These are phyloP conservation scores for Heliconius hewitsoni DNA, from an alignment of 1,140 invertebrate genomes.

Conservation along the genomic window DNA sequence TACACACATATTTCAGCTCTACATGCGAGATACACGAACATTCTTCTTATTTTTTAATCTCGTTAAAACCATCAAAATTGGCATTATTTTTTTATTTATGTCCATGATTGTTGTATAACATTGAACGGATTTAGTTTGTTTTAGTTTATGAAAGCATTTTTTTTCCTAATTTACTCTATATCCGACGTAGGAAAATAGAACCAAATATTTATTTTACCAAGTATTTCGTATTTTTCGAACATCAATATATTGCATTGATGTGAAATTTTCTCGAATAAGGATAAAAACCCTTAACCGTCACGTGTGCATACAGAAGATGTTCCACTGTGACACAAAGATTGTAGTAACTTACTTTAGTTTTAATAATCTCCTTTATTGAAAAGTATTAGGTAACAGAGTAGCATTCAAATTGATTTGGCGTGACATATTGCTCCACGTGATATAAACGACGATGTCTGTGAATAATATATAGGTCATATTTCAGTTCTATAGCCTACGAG, in stretches of 20 bases:
- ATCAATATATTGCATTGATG: too few species aligned
- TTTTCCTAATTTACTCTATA: too few species aligned
- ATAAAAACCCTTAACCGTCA: too few species aligned
- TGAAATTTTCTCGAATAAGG: too few species aligned
- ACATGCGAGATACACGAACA: slow-evolving; percentile 31
- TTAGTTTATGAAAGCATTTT: too few species aligned
- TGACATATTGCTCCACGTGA: not conserved
- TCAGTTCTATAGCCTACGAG: slow-evolving; percentile 33
- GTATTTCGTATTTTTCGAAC: too few species aligned
- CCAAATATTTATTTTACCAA: too few species aligned
- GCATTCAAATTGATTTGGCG: slow-evolving; percentile 5
- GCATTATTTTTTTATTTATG: not conserved
- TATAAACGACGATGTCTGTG: not conserved
- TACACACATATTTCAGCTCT: slow-evolving; percentile 77
- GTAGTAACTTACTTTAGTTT: not conserved
- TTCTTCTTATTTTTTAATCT: slow-evolving; percentile 15
- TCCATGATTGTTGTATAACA: not conserved
- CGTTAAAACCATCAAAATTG: not conserved
- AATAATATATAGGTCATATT: slow-evolving; percentile 21
- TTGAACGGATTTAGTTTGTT: not conserved
- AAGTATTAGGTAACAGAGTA: not conserved
- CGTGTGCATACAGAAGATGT: too few species aligned
- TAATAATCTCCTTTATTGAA: not conserved
- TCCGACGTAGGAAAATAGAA: too few species aligned
- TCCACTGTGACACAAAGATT: too few species aligned